Evolutionary conservation across 1,140 invertebrate genomes (phyloP).

Genomic region (Caenorhabditis inopinata): DNA sequence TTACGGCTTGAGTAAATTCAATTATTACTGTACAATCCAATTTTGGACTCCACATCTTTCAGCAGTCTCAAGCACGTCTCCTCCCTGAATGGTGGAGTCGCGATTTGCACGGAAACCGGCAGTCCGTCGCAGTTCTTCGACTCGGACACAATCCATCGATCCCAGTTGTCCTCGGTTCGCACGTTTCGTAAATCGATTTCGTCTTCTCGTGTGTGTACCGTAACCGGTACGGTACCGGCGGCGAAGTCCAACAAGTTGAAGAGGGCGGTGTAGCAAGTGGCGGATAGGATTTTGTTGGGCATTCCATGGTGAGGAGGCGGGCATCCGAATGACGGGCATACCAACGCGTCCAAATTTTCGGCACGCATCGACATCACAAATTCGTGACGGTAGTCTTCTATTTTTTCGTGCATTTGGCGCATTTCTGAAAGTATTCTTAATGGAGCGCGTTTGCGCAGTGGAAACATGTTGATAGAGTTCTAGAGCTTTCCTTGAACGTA

Average conservation of each 20-base stretch:
- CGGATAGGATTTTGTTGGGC: conserved; percentile 50
- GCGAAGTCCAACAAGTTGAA: conserved; percentile 48
- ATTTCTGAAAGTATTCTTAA: conserved; percentile 38
- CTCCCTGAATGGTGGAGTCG: conserved; percentile 56
- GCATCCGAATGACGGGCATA: conserved; percentile 58
- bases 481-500: no score
- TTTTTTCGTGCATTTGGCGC: conserved; percentile 48
- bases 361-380: conserved; percentile 35
- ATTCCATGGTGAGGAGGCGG: conserved; percentile 55
- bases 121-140: conserved; percentile 49
- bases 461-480: no score
- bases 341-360: conserved; percentile 52
- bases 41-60: conserved; percentile 53
- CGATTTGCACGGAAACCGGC: conserved; percentile 57
- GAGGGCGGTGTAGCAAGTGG: conserved; percentile 57
- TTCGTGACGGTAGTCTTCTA: conserved; percentile 53
- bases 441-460: no score
- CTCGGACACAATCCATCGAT: not conserved
- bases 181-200: conserved; percentile 35
- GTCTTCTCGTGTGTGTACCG: conserved; percentile 43
- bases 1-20: no score
- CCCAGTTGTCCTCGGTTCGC: not conserved
- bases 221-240: conserved; percentile 45
- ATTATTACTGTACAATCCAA: conserved; percentile 4
- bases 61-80: conserved; percentile 60